These are phyloP conservation scores for Emys orbicularis DNA, from an alignment of 2,797 vertebrate genomes.

Conservation along the genomic window DNA sequence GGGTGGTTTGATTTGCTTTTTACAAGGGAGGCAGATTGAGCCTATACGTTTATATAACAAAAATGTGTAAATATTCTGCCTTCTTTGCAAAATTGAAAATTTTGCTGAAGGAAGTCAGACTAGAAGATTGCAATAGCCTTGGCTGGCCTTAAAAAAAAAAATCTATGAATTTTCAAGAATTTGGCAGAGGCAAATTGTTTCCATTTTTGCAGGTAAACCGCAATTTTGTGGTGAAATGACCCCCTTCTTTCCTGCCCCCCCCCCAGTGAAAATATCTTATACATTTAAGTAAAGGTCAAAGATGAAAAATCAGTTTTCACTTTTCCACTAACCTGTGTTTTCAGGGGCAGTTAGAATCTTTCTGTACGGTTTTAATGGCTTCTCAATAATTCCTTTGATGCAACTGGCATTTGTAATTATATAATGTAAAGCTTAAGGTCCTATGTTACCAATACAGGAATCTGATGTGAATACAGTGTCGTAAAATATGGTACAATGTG, in stretches of 20 bases:
- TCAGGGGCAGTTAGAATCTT: fast-evolving
- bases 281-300: not conserved
- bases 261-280: fast-evolving
- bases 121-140: not conserved
- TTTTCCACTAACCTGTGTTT: not conserved
- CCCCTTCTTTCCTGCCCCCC: not conserved
- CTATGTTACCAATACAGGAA: not conserved
- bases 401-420: not conserved
- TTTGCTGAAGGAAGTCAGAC: too few relatives aligned
- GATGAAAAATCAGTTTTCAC: not conserved
- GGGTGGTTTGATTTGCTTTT: not conserved
- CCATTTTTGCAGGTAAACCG: not conserved
- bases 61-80: not conserved
- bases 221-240: not conserved
- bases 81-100: not conserved
- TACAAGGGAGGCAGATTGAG: fast-evolving
- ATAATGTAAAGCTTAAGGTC: not conserved
- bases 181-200: not conserved
- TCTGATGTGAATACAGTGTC: not conserved
- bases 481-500: not conserved
- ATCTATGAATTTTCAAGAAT: not conserved
- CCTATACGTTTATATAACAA: fast-evolving
- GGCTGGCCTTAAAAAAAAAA: not conserved
- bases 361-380: fast-evolving
- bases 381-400: not conserved